phyloP scores from a whole-genome alignment of 2,888 invertebrate genomes.

The Mesorhabditis spiculigera region DNA sequence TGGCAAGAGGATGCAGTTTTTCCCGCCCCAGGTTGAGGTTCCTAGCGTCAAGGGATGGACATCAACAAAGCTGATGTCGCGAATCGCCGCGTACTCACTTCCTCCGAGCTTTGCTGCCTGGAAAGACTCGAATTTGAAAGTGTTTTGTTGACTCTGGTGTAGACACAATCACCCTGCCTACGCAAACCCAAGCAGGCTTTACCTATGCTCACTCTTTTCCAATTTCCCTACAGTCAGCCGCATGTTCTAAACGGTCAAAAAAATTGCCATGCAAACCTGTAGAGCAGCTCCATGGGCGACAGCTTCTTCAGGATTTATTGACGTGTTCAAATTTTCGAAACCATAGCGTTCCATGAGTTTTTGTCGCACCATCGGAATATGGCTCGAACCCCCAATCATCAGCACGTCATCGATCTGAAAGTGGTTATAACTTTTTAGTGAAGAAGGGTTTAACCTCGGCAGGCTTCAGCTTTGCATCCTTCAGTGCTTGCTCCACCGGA shows the following conservation, averaged over 20 bases:
- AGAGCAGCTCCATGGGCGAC: neutral
- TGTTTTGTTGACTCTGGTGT: neutral
- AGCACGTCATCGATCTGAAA: neutral
- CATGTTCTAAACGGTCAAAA: too few relatives aligned
- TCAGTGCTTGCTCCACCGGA: neutral
- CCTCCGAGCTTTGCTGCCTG: neutral
- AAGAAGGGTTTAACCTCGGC: neutral
- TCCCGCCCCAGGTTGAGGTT: too few relatives aligned
- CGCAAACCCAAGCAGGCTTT: too few relatives aligned
- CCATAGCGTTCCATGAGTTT: neutral
- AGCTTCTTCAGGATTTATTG: neutral
- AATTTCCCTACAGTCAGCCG: too few relatives aligned
- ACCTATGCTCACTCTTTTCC: too few relatives aligned
- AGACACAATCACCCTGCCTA: too few relatives aligned
- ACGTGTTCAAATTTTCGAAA: neutral
- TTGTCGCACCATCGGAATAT: neutral
- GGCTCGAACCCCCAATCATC: neutral
- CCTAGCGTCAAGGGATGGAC: neutral
- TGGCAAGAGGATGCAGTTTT: too few relatives aligned
- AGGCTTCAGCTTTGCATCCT: neutral
- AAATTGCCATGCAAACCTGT: too few relatives aligned
- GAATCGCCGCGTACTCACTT: neutral
- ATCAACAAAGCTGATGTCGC: neutral
- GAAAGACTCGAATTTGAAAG: neutral
- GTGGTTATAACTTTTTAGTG: neutral